Conservation (phyloP, 2,113 vertebrate genomes). For the Misgurnus mizolepis region DNA sequence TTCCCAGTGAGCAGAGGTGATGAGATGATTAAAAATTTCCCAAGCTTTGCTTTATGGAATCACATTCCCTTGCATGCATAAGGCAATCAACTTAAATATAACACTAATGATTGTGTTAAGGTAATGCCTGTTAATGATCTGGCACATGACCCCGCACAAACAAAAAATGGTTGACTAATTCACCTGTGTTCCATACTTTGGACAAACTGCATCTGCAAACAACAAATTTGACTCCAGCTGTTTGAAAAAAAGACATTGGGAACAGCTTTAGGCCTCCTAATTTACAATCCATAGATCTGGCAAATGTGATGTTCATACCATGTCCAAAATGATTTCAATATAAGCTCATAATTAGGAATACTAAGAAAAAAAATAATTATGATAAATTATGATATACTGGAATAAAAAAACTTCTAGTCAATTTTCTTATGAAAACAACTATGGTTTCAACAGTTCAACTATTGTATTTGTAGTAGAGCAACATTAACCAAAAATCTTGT, state of each 20-base stretch:
- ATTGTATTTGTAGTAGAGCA: too few relatives aligned
- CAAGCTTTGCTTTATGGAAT: too few relatives aligned
- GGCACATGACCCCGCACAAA: conserved; percentile 35
- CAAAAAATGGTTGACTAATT: conserved; percentile 31
- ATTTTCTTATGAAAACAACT: too few relatives aligned
- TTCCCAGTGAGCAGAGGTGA: not conserved
- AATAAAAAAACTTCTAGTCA: too few relatives aligned
- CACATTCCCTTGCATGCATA: too few relatives aligned
- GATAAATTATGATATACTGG: too few relatives aligned
- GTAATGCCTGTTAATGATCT: not conserved
- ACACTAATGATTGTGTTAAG: conserved; percentile 5
- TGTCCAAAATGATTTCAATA: too few relatives aligned
- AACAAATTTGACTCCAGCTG: conserved; percentile 63
- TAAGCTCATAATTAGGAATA: too few relatives aligned
- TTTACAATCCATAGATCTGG: not conserved
- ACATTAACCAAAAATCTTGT: too few relatives aligned
- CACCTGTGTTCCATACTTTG: conserved; percentile 59
- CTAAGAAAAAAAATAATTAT: too few relatives aligned
- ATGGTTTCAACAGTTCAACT: too few relatives aligned
- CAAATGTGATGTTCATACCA: too few relatives aligned
- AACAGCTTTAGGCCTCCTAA: not conserved
- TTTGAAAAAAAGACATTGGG: conserved; percentile 49
- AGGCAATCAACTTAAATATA: conserved; percentile 26
- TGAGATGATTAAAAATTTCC: not conserved
- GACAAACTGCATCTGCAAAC: conserved; percentile 58